Evolutionary conservation across 2,888 invertebrate species (phyloP).

Genomic region (Drosophila recens): DNA sequence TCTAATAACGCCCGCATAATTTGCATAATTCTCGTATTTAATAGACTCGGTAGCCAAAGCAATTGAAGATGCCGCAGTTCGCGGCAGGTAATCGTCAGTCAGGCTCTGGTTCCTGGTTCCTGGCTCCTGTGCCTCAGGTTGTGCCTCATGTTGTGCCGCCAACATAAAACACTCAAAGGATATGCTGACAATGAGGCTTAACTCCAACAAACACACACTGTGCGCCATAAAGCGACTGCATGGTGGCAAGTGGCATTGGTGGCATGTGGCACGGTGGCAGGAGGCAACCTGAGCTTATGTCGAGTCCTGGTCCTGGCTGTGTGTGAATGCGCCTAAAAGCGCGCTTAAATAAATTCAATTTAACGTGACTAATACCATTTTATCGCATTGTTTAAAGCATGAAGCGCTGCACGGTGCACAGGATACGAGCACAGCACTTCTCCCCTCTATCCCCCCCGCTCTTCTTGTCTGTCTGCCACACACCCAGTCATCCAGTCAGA

Average conservation of each 20-base stretch:
- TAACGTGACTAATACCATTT: slow-evolving; percentile 81
- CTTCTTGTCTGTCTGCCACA: slow-evolving; percentile 4
- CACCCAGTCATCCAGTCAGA: neutral
- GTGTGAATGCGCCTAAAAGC: slow-evolving; percentile 75
- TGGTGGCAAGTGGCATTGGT: slow-evolving; percentile 3
- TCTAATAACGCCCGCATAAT: slow-evolving; percentile 79
- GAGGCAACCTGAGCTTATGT: slow-evolving; percentile 47
- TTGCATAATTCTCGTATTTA: slow-evolving; percentile 82
- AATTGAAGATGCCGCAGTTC: slow-evolving; percentile 59
- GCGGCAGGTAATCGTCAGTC: slow-evolving; percentile 57
- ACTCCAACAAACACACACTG: slow-evolving; percentile 48
- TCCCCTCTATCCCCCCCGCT: no score
- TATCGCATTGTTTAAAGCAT: slow-evolving; percentile 81
- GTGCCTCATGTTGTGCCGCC: slow-evolving; percentile 30
- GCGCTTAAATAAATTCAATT: slow-evolving; percentile 82
- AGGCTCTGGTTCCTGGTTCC: slow-evolving; percentile 30
- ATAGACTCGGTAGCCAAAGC: slow-evolving; percentile 64
- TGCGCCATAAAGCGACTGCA: slow-evolving; percentile 36
- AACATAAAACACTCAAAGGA: slow-evolving; percentile 80
- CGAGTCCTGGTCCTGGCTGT: slow-evolving; percentile 30
- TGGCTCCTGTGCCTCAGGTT: neutral
- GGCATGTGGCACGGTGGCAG: slow-evolving; percentile 11
- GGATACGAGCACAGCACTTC: slow-evolving; percentile 15
- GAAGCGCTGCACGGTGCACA: slow-evolving; percentile 63
- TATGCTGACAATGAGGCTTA: slow-evolving; percentile 80